Base-by-base conservation (phyloP, 2,113 vertebrate species). In the Cygnus atratus region DNA sequence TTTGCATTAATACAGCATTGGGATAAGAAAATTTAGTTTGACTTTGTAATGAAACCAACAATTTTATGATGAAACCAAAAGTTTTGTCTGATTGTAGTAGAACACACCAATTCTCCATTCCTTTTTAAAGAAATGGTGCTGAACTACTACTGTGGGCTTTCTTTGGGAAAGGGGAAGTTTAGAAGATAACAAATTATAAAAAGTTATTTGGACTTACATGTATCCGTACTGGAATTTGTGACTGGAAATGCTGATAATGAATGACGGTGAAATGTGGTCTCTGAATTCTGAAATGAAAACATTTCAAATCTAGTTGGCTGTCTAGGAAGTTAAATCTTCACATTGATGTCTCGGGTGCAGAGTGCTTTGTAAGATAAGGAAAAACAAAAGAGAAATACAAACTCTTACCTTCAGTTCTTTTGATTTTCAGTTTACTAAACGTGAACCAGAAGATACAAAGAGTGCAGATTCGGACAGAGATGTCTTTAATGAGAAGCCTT, bases 401-500 rank as follows among this genome's bases (percentile, higher is more conserved):
- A 14, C 25, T n/a, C 14, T 78, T 88, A 86, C 1, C 1, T 46
- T 63, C 28, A 31, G 12, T 59, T 74, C 25, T 92, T 93, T 75
- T 87, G 6, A 96, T 81, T 63, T 95, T 24, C 66, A 99, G 99
- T 99, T 99, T 97, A 98, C 99, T 24, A 99, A 99, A 96, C 98
- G 99, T 92, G 99, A 99, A 94, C 99, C 99, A 35, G 99, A 99
- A 97, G 99, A 99, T 83, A 99, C 99, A 0, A 99, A 99, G 97
- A 99, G 98, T 55, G 99, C 99, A 2, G 99, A 99, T 90, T 99
- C 99, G 15, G 99, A 99, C 98, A 97, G 99, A 96, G 99, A 99
- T 96, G 98, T 99, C 81, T 99, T 99, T 77, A 99, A 99, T 84
- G 99, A 99, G 97, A 99, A 99, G 76, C 99, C 99, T 13, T 99